A percentile compares a stretch with the other conserved stretches of the same genome.
Conservation (phyloP, 2,797 vertebrate species). For the Synaphobranchus kaupii region DNA sequence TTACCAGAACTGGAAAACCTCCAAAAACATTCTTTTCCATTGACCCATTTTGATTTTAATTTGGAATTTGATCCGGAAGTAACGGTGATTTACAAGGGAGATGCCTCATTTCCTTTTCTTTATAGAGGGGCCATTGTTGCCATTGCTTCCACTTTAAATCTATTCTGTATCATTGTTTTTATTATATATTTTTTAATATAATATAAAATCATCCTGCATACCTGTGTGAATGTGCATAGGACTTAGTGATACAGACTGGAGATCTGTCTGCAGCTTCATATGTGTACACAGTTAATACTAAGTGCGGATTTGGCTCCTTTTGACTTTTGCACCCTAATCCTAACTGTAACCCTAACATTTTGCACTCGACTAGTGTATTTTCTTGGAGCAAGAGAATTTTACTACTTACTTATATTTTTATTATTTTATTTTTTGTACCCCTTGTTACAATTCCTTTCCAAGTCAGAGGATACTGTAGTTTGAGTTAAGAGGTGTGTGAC, state of each 20-base stretch:
- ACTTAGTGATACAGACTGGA: too few species aligned
- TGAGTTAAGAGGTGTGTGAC: too few species aligned
- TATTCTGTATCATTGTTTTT: too few species aligned
- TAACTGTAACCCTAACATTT: too few species aligned
- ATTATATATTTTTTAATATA: too few species aligned
- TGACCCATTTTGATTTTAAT: conserved; percentile 39
- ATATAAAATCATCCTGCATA: too few species aligned
- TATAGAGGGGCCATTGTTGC: neutral
- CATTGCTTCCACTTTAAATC: too few species aligned
- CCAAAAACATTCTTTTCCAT: conserved; percentile 24
- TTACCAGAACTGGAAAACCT: conserved; percentile 10
- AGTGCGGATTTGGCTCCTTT: neutral
- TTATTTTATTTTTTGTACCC: too few species aligned
- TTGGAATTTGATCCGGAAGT: conserved; percentile 32
- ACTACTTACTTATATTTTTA: too few species aligned
- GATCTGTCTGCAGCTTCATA: neutral
- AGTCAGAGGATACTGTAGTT: neutral
- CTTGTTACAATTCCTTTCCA: too few species aligned
- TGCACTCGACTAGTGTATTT: neutral
- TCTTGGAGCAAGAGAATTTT: neutral
- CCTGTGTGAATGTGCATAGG: too few species aligned
- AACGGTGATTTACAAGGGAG: conserved; percentile 22
- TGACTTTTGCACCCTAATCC: neutral
- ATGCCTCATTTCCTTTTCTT: neutral
- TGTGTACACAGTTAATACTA: too few species aligned